Base-by-base conservation (phyloP, 2,797 vertebrate genomes). In the Odontamblyopus rebecca region DNA sequence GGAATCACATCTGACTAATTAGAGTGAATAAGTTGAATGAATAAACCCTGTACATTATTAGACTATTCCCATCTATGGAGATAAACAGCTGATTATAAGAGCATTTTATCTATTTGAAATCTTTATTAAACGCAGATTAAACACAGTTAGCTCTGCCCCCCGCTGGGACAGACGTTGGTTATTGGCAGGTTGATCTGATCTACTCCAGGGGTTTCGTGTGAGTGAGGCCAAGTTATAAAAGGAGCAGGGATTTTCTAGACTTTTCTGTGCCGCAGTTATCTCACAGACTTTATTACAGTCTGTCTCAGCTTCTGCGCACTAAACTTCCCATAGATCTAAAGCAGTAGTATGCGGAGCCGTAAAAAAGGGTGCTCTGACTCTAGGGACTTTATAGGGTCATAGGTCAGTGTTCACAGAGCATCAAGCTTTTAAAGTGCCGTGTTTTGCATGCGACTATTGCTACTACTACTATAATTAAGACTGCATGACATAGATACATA, bases 141-240 rank as follows among this genome's bases (percentile, higher is more conserved):
- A 51, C 29, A 29, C 18, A 54, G 61, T 56, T 51, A 62, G 35
- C 44, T 48, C 6, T 66, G 16, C 9, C 48, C 57, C 30, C 67
- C 7, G 27, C 61, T 76, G 76, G 64, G 54, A 67, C 56, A 56
- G 51, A 61, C 68, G 59, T 59, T 72, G 30, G 70, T 64, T 61
- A 38, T 70, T 18, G 30, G 70, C 48, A 51, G 2, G 53, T 53
- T 41, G 7, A n/a, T 35, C 53, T 57, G 48, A 71, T 60, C 54
- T 19, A 51, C 67, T 70, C 11, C 2, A 68, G 26, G 60, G 74
- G 74, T 78, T 53, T 63, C 68, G 50, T 67, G 12, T 50, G 44
- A 72, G 62, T 57, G 50, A 73, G 35, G 53, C 59, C 7, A 62
- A 74, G 69, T 65, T 76, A 78, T 65, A 83, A 73, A 79, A 74